These are phyloP conservation scores for Meriones unguiculatus DNA, from an alignment of 2,113 vertebrate genomes.

Conservation along the genomic window DNA sequence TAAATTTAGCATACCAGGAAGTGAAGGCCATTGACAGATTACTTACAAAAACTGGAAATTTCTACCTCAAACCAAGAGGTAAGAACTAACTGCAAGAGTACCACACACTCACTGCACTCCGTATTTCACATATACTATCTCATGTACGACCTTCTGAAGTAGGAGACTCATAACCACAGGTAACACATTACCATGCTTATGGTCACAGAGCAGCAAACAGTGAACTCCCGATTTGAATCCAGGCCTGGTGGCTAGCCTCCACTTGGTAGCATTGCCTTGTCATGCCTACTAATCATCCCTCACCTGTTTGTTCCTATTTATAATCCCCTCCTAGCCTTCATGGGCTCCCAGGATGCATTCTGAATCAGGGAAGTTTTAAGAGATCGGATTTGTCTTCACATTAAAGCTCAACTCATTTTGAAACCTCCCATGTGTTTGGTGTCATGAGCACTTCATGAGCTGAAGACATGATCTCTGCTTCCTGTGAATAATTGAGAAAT, in stretches of 20 bases:
- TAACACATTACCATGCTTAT: neutral
- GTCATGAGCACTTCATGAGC: neutral
- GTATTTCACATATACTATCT: neutral
- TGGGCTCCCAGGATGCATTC: conserved; percentile 37
- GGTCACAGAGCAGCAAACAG: neutral
- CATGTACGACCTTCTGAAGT: neutral
- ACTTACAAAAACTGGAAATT: conserved; percentile 10
- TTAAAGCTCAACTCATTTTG: conserved; percentile 49
- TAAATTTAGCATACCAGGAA: conserved; percentile 53
- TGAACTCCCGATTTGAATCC: conserved; percentile 28
- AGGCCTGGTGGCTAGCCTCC: neutral
- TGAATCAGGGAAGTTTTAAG: conserved; percentile 47
- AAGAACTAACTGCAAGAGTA: conserved; percentile 19
- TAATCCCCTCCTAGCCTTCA: conserved; percentile 9
- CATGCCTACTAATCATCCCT: neutral
- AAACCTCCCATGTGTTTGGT: neutral
- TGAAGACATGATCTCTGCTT: conserved; percentile 21
- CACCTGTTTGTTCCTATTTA: conserved; percentile 39
- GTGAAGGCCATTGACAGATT: conserved; percentile 15
- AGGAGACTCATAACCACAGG: neutral
- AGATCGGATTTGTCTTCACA: conserved; percentile 42
- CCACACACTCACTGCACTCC: neutral
- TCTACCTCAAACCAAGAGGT: conserved; percentile 33
- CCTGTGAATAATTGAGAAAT: conserved; percentile 37
- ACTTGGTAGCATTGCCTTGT: conserved; percentile 1